These are phyloP conservation scores for Capitella teleta DNA, from an alignment of 1,140 invertebrate species.

Conservation along the genomic window DNA sequence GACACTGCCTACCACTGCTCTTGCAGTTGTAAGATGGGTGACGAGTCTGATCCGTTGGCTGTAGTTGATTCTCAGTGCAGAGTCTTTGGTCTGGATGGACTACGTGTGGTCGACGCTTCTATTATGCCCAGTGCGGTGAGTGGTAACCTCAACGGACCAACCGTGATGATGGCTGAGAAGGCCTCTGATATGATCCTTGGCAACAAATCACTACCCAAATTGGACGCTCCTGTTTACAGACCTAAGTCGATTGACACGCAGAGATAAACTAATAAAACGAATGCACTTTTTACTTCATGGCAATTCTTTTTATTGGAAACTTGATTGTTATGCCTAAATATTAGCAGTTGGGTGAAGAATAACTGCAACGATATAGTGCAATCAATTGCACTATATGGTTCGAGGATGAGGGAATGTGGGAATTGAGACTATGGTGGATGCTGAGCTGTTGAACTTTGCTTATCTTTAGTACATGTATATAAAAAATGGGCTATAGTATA, in stretches of 20 bases:
- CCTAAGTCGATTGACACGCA: slow-evolving; percentile 25
- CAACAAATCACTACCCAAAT: slow-evolving; percentile 24
- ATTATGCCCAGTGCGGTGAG: slow-evolving; percentile 48
- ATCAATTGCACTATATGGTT: too few species aligned
- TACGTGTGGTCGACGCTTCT: slow-evolving; percentile 48
- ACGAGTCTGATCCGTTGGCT: slow-evolving; percentile 39
- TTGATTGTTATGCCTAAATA: too few species aligned
- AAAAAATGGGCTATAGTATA: too few species aligned
- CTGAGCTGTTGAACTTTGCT: too few species aligned
- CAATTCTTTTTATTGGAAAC: too few species aligned
- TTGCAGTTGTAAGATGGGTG: slow-evolving; percentile 52
- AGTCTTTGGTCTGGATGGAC: slow-evolving; percentile 40
- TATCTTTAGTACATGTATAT: too few species aligned
- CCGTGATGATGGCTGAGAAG: slow-evolving; percentile 49
- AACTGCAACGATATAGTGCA: too few species aligned
- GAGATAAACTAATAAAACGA: too few species aligned
- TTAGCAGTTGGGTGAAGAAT: too few species aligned
- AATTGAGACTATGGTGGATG: too few species aligned
- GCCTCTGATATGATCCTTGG: slow-evolving; percentile 45
- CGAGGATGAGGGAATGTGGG: too few species aligned
- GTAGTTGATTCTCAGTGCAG: slow-evolving; percentile 48
- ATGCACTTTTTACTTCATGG: too few species aligned
- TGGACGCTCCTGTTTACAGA: slow-evolving; percentile 30
- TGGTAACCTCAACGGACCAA: slow-evolving; percentile 48
- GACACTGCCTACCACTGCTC: slow-evolving; percentile 47